Conservation (phyloP, 2,113 vertebrate species). For the Salvator merianae region DNA sequence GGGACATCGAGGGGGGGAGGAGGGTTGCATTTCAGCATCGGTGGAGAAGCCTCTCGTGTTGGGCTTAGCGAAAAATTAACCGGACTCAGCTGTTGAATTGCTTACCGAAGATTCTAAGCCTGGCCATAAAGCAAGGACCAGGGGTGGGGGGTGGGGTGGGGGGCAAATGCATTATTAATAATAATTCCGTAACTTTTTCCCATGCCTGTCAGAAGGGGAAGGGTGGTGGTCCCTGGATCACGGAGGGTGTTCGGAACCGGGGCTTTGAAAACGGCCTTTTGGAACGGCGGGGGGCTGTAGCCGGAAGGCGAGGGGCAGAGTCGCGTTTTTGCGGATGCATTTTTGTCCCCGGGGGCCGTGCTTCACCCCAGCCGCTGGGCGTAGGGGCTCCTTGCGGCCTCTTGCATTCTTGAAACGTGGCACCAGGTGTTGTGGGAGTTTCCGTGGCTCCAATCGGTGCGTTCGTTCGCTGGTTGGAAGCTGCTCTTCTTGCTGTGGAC, state of each 20-base stretch:
- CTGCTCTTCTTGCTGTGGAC: neutral
- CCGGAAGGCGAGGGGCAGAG: too few species aligned
- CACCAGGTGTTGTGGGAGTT: neutral
- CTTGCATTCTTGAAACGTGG: too few species aligned
- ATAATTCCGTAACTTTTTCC: neutral
- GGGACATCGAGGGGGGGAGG: neutral
- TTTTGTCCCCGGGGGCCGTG: neutral
- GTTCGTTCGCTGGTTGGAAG: neutral
- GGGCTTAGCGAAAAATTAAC: constrained; percentile 64
- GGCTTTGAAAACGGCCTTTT: neutral
- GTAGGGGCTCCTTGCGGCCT: neutral
- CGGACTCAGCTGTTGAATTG: constrained; percentile 59
- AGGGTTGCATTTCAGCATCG: constrained; percentile 48
- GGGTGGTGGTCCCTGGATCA: neutral
- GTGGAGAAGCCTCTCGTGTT: constrained; percentile 44
- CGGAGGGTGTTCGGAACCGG: neutral
- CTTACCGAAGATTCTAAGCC: neutral
- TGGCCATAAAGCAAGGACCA: constrained; percentile 10
- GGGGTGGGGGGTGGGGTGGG: too few species aligned
- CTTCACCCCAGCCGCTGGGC: too few species aligned
- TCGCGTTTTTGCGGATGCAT: neutral
- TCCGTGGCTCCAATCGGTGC: neutral
- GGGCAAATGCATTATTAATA: neutral
- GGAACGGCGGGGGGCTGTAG: neutral
- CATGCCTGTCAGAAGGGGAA: neutral